These are phyloP conservation scores for Iphiclides podalirius DNA, from an alignment of 2,888 invertebrate genomes.

Conservation along the genomic window DNA sequence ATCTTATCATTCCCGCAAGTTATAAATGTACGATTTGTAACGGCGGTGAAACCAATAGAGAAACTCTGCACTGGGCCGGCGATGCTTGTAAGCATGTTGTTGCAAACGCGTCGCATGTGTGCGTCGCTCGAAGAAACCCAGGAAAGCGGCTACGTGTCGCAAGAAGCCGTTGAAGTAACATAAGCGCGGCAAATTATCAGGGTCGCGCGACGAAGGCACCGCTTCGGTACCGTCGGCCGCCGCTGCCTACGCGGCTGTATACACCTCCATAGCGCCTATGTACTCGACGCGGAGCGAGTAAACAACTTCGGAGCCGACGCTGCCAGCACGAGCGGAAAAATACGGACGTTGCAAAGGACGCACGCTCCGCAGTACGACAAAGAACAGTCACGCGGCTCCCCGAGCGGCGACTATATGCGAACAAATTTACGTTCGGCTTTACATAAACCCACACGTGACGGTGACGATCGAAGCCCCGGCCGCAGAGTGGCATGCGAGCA, in stretches of 20 bases:
- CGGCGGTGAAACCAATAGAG: conserved; percentile 15
- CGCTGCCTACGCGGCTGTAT: conserved; percentile 58
- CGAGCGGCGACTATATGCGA: conserved; percentile 35
- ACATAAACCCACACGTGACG: background rate
- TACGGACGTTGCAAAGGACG: conserved; percentile 59
- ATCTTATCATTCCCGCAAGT: too few relatives aligned
- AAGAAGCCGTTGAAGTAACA: conserved; percentile 79
- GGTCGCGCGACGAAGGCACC: conserved; percentile 68
- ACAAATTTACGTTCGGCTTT: background rate
- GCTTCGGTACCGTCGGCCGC: conserved; percentile 53
- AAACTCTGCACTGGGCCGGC: conserved; percentile 18
- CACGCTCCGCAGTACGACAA: conserved; percentile 43
- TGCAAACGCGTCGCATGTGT: conserved; percentile 35
- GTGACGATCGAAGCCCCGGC: conserved; percentile 2
- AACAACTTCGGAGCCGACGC: conserved; percentile 50
- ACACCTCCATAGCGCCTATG: conserved; percentile 35
- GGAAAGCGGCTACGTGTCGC: conserved; percentile 65
- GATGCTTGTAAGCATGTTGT: conserved; percentile 18
- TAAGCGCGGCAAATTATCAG: conserved; percentile 78
- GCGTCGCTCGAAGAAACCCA: conserved; percentile 58
- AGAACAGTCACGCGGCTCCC: conserved; percentile 46
- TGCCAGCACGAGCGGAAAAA: conserved; percentile 57
- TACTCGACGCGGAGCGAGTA: conserved; percentile 48
- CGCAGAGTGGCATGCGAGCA: conserved; percentile 3
- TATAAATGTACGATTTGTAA: conserved; percentile 2